Evolutionary conservation across 2,113 vertebrate genomes (phyloP), one percentile per base, ranked within the genome.

Genomic region (Mixornis gularis): DNA sequence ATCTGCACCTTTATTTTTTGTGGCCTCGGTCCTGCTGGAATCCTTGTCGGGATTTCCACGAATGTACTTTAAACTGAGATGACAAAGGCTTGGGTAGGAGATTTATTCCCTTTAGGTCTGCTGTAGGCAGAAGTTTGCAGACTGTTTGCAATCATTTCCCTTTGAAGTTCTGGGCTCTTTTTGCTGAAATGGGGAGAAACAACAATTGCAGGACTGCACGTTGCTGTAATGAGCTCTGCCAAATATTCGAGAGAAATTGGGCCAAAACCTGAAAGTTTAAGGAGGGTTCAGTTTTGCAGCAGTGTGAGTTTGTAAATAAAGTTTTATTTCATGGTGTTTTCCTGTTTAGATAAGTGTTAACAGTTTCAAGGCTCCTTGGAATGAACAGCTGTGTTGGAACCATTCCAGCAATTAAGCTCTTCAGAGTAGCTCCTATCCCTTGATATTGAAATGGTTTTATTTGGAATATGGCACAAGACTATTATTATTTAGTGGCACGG

Each of bases 261-360:
- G 64, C 92, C 88, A 92, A 88, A 94, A 52, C 20, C 20, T 8
- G 3, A 49, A 92, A 90, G 87, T 83, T 91, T 83, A 90, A 84
- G 60, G 43, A 85, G 9, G 59, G 55, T 94, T 95, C 87, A 90
- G 26, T 87, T 88, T 83, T 94, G 83, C 55, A 92, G 83, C 83
- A 63, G 76, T 94, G 84, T 94, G 85, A 92, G 85, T 95, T 94
- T 77, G 82, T 96, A 95, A 96, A 94, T 92, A 93, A 94, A 86
- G 76, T 89, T 94, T 90, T 91, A 85, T 90, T 93, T 88, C 90
- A 59, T 77, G 76, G 71, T 95, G 79, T 82, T 95, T 95, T 95
- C 90, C 87, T 95, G 88, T 95, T 89, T 96, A 83, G 76, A 85
- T 91, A 94, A 95, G 48, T 77, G 76, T 85, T 94, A 96, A 85